Base-by-base conservation (phyloP, 2,888 invertebrate genomes). In the Erynnis tages region DNA sequence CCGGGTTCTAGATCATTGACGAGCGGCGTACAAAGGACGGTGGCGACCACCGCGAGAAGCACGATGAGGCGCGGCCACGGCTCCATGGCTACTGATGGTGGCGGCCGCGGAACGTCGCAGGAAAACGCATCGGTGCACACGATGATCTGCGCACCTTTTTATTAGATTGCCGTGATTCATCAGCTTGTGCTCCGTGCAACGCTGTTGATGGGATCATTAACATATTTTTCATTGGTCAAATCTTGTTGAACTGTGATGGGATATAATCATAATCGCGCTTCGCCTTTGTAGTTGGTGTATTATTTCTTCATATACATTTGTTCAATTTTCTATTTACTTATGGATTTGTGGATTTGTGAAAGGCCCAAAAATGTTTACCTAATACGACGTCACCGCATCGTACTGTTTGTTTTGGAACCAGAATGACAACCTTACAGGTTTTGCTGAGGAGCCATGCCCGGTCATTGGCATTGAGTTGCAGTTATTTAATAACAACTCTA, bases 391-490 rank as follows among this genome's bases (percentile, higher is more conserved):
- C 23, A 43, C 21, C n/a, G 13, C 23, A 35, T 47, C 41, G 17
- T 19, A 21, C 13, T 32, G 37, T 78, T 76, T 78, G 71, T 76
- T 82, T 82, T 68, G 72, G 70, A 84, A 85, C 85, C 82, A 72
- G 88, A 75, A 73, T 73, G 73, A 79, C 84, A 77, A 79, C 79
- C 79, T 79, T 72, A 67, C 62, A 61, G 61, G 62, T 61, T 54
- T 53, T 57, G 59, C 62, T 62, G 68, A 63, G 71, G 74, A 72
- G 73, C 73, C 73, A 64, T 69, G 73, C 67, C 69, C 76, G 88
- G 87, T 87, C 88, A 79, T 86, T 87, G 88, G 72, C 85, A 71
- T 75, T 73, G 61, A 76, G 71, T 82, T 86, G 87, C 88, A 85
- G 87, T 87, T 87, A 87, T 82, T 81, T 80, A 76, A 76, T 75